Conservation (phyloP, 2,113 vertebrate species). For the Myrmecophaga tridactyla region DNA sequence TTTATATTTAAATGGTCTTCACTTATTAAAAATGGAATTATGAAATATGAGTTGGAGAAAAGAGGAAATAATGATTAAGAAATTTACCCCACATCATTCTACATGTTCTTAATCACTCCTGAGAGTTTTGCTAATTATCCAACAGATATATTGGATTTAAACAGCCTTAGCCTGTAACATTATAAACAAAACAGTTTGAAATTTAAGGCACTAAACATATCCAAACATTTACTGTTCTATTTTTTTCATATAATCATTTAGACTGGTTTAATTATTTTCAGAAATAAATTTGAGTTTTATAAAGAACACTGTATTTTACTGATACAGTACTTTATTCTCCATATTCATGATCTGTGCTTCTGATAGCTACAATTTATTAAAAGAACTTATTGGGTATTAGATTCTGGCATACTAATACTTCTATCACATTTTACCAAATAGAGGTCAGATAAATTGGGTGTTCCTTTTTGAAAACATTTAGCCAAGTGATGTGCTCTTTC, state of each 20-base stretch:
- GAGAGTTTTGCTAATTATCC: neutral
- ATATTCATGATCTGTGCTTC: conserved; percentile 11
- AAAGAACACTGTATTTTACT: neutral
- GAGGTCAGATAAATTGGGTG: neutral
- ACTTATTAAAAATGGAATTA: conserved; percentile 1
- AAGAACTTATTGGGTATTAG: neutral
- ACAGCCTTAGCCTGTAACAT: neutral
- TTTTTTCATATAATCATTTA: neutral
- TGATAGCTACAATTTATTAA: conserved; percentile 15
- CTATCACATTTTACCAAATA: conserved; percentile 28
- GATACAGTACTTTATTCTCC: neutral
- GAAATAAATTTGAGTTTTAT: conserved; percentile 28
- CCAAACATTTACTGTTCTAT: conserved; percentile 24
- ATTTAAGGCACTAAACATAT: conserved; percentile 15
- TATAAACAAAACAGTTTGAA: conserved; percentile 30
- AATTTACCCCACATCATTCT: neutral
- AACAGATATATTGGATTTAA: neutral
- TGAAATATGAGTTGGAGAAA: neutral
- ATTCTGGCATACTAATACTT: conserved; percentile 15
- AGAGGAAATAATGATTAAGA: neutral
- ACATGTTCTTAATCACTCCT: conserved; percentile 2
- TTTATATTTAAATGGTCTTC: neutral
- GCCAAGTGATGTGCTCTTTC: conserved; percentile 41
- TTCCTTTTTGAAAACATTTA: conserved; percentile 52
- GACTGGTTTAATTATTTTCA: neutral